Evolutionary conservation across 1,140 invertebrate species (phyloP), one percentile per base, ranked within the genome.

Genomic region (Magallana ariakensis): DNA sequence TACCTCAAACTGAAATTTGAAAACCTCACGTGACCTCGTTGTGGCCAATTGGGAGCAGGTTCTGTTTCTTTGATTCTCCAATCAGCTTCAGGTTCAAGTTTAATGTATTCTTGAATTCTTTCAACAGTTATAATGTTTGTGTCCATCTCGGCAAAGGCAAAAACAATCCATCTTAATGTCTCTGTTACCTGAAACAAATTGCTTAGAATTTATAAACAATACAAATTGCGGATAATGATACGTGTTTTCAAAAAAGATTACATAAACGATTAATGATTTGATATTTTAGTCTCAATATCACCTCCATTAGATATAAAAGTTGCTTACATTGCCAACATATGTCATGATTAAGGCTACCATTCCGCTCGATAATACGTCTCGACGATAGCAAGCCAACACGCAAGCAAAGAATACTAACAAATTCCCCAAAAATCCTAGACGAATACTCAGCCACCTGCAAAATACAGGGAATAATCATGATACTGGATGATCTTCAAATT

Each of bases 81-180:
- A 11, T 86, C 56, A 55, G 92, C 95, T 91, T 96, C 95, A 33
- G 93, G 92, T 83, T 96, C 95, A 0, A 97, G 97, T 93, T 98
- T 97, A 0, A 97, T 96, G 92, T 99, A 99, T 92, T 99, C 98
- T 93, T 98, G 98, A 89, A 99, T 97, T 93, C 98, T 96, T 94
- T 99, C 98, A 0, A 99, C 98, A 7, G 98, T 97, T 0, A 99
- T 98, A 87, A 99, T 98, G 93, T 99, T 99, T 0, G 98, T 99
- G 95, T 99, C 98, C 22, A 99, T 97, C 91, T 99, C 98, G 2
- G 97, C 97, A 1, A 97, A 97, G 97, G 98, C 98, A 86, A 98
- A 95, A 8, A 99, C 98, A 85, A 99, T 95, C 98, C 98, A 98
- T 93, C 98, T 99, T 6, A 99, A 95, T 0, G 97, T 97, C 96